Percentiles rank a stretch among this genome's conserved stretches.
These are phyloP conservation scores for Papilio polyxenes DNA, from an alignment of 1,140 invertebrate species.

Conservation along the genomic window DNA sequence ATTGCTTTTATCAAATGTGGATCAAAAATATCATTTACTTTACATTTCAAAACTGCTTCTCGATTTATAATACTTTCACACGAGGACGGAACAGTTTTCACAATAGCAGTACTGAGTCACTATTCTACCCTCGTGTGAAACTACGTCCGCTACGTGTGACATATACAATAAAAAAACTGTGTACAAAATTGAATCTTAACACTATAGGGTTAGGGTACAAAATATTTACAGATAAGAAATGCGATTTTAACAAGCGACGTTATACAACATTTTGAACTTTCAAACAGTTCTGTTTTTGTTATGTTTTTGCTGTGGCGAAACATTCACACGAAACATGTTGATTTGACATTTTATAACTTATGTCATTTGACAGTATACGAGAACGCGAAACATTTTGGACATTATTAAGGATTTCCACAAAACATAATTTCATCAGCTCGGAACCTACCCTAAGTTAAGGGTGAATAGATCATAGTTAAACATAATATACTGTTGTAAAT, in stretches of 20 bases:
- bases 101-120: background rate
- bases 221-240: constrained; percentile 49
- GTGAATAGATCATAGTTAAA: too few species aligned
- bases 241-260: constrained; percentile 19
- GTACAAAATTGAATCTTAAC: constrained; percentile 56
- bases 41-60: constrained; percentile 1
- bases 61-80: background rate
- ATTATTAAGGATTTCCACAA: too few species aligned
- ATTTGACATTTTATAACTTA: background rate
- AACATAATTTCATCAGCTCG: too few species aligned
- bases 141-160: constrained; percentile 25
- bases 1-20: constrained; percentile 25
- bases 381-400: too few species aligned
- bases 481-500: too few species aligned
- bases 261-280: constrained; percentile 27
- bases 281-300: background rate
- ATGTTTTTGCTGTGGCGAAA: background rate
- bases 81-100: background rate
- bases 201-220: constrained; percentile 52
- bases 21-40: constrained; percentile 33
- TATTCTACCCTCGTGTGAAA: background rate
- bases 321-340: background rate
- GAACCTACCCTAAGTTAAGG: too few species aligned
- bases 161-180: constrained; percentile 56
- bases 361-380: too few species aligned